These are phyloP conservation scores for Grallaria varia DNA, from an alignment of 2,113 vertebrate genomes.

Conservation along the genomic window DNA sequence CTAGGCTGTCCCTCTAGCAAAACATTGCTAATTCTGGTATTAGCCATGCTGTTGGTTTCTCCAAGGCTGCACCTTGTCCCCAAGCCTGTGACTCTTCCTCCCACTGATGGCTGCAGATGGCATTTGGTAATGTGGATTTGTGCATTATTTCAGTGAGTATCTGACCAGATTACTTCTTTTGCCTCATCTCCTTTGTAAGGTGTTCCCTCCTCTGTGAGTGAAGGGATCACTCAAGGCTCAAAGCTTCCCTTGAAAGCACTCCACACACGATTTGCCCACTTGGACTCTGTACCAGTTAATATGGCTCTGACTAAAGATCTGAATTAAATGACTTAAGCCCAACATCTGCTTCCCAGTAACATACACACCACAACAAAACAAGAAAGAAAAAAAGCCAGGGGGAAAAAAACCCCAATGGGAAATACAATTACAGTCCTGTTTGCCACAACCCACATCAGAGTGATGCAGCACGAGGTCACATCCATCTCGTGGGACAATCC, in stretches of 20 bases:
- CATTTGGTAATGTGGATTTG: neutral
- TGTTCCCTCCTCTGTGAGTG: neutral
- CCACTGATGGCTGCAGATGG: neutral
- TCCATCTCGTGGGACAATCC: neutral
- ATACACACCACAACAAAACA: neutral
- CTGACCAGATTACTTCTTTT: neutral
- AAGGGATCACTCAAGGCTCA: neutral
- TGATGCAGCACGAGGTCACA: neutral
- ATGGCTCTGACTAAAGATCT: neutral
- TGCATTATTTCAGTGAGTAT: neutral
- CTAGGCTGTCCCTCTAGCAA: neutral
- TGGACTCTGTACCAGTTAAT: neutral
- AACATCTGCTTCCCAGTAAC: conserved; percentile 16
- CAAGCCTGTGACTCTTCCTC: neutral
- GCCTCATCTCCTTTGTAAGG: neutral
- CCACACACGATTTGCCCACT: neutral
- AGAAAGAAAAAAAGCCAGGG: neutral
- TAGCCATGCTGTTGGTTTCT: neutral
- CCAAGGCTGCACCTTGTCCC: neutral
- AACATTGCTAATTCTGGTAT: neutral
- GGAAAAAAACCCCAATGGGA: neutral
- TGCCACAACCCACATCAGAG: neutral
- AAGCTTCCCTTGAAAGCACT: neutral
- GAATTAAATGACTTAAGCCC: conserved; percentile 27
- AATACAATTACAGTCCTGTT: neutral